phyloP scores from a whole-genome alignment of 2,113 vertebrate genomes.

The Melanerpes formicivorus region DNA sequence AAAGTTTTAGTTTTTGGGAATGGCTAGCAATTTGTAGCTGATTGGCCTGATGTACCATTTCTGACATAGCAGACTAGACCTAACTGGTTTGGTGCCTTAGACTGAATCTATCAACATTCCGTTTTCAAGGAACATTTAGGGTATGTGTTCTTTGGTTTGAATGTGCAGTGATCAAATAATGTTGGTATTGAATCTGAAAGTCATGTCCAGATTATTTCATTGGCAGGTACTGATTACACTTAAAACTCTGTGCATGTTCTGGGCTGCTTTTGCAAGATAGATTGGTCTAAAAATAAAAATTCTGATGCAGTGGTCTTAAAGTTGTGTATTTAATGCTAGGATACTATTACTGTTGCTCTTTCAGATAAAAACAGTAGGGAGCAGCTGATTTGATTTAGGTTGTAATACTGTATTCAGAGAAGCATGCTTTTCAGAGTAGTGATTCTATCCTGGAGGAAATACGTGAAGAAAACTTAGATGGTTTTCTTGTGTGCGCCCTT shows the following conservation, averaged over 20 bases:
- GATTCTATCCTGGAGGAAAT: constrained; percentile 9
- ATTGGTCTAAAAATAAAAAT: constrained; percentile 37
- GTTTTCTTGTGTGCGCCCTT: constrained; percentile 34
- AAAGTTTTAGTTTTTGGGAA: constrained; percentile 31
- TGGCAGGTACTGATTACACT: constrained; percentile 62
- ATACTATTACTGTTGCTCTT: constrained; percentile 32
- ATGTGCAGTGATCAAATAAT: constrained; percentile 50
- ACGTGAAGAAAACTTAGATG: constrained; percentile 34
- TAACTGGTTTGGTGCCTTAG: constrained; percentile 35
- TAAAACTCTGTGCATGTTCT: constrained; percentile 41
- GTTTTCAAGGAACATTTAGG: constrained; percentile 75
- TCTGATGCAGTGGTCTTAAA: constrained; percentile 57
- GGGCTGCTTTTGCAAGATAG: constrained; percentile 18
- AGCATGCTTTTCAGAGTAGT: constrained; percentile 31
- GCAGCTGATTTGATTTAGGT: constrained; percentile 45
- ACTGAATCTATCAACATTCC: constrained; percentile 62
- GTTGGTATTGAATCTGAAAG: constrained; percentile 54
- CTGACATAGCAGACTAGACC: constrained; percentile 30
- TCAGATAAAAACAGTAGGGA: constrained; percentile 23
- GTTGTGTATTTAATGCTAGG: constrained; percentile 14
- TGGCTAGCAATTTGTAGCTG: constrained; percentile 5
- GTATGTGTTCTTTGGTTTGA: constrained; percentile 63
- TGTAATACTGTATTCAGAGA: constrained; percentile 19
- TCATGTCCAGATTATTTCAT: constrained; percentile 74
- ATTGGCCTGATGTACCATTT: constrained; percentile 36